Base-by-base conservation (phyloP, 2,113 vertebrate species). In the Corythaixoides concolor region DNA sequence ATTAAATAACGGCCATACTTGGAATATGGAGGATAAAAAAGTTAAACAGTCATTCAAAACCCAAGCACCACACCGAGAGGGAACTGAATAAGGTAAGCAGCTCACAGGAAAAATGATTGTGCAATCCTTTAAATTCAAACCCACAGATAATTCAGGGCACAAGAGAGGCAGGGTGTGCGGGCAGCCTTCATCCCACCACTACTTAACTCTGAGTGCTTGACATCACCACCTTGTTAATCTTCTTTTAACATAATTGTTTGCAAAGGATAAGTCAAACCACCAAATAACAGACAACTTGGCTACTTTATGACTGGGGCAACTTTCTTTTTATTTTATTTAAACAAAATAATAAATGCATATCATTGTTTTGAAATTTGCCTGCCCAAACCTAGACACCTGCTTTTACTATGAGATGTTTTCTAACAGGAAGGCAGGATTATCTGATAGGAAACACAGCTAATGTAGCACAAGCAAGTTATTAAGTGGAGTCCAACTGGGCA, bases 401-500 rank as follows among this genome's bases (percentile, higher is more conserved):
- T 97, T 94, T 89, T 88, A 69, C 83, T 73, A 59, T 30, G 49
- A 90, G 55, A 58, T 91, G 86, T 92, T 92, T 94, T 39, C 75
- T 86, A 97, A 94, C 43, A 92, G 72, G 72, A 84, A 90, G 45
- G 64, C 69, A 86, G 78, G 95, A 96, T 91, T 84, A 94, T 92
- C 77, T 85, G 81, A 97, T 76, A 90, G 79, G 94, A 98, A 96
- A 95, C 62, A 87, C 53, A 53, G 75, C 79, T 97, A 94, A 97
- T 43, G 53, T 68, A 90, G 94, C 92, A 96, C 67, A 78, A 97
- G 81, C 83, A 97, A 96, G 84, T 96, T 97, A 98, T 96, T 97
- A 96, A 97, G 97, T 5, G 55, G 81, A 97, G 94, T 96, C 97
- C 93, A 95, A 96, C 96, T 90, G 95, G 76, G 94, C 95, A 92